Evolutionary conservation across 1,140 invertebrate species (phyloP).

Genomic region (Sycobia sp.): DNA sequence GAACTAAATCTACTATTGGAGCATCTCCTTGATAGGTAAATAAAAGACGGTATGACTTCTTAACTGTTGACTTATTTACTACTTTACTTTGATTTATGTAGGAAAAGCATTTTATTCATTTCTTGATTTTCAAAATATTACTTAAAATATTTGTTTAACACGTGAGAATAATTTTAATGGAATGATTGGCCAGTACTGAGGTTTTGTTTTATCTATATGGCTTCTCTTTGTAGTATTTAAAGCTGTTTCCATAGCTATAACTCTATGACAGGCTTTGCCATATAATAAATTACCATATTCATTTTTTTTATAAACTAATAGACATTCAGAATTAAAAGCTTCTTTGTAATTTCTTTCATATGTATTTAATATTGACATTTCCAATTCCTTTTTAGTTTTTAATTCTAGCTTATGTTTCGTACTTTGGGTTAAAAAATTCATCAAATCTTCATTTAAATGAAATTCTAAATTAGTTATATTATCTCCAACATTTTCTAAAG

Average conservation of each 20-base stretch:
- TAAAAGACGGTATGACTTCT: no score
- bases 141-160: no score
- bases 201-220: conserved; percentile 67
- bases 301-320: conserved; percentile 46
- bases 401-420: conserved; percentile 63
- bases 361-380: conserved; percentile 35
- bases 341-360: conserved; percentile 35
- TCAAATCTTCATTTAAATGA: conserved; percentile 69
- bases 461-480: conserved; percentile 63
- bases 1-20: no score
- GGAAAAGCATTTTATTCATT: no score
- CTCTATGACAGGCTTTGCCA: conserved; percentile 67
- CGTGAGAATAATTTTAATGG: conserved; percentile 68
- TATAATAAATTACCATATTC: conserved; percentile 64
- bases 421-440: conserved; percentile 69
- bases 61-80: no score
- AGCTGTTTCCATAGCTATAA: conserved; percentile 77
- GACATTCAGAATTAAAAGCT: conserved; percentile 27
- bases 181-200: conserved; percentile 76
- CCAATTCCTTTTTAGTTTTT: conserved; percentile 52
- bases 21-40: no score
- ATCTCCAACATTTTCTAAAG: conserved; percentile 38
- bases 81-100: no score
- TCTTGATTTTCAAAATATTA: no score
- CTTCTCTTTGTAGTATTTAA: conserved; percentile 70